Percentiles rank a stretch among this genome's conserved stretches.
Evolutionary conservation across 2,113 vertebrate genomes (phyloP).

Genomic region (Lasiurus borealis): DNA sequence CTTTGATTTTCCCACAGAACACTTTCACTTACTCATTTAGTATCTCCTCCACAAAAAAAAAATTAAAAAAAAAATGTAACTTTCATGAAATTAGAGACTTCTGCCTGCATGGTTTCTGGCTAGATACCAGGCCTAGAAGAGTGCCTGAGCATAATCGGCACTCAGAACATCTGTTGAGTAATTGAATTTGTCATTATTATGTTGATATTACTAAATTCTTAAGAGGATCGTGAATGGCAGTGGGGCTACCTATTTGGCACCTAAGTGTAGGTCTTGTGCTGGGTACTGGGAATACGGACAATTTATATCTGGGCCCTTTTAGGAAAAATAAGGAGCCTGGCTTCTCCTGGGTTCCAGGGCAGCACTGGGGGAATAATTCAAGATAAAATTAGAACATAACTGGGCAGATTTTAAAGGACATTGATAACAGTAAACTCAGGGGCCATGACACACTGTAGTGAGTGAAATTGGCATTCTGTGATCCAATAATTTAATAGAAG

Average conservation of each 20-base stretch:
- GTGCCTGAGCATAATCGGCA: not conserved
- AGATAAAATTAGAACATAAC: not conserved
- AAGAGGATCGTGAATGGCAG: not conserved
- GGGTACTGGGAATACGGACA: not conserved
- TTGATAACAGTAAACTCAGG: not conserved
- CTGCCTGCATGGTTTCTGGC: not conserved
- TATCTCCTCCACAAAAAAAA: not conserved
- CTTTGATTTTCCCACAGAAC: not conserved
- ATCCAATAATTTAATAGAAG: not conserved
- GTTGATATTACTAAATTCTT: not conserved
- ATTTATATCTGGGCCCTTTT: not conserved
- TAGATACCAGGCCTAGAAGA: not conserved
- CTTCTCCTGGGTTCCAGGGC: not conserved
- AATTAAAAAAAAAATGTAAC: not conserved
- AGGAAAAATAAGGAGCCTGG: not conserved
- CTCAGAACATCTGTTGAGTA: not conserved
- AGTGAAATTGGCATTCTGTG: constrained; percentile 3
- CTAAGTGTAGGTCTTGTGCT: not conserved
- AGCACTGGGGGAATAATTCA: not conserved
- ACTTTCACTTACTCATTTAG: not conserved
- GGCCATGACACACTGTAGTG: not conserved
- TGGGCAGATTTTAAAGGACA: not conserved
- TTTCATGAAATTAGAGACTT: not conserved
- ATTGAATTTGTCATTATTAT: not conserved
- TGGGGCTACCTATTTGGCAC: not conserved